Conservation (phyloP, 2,888 invertebrate genomes). For the Anticlea derivata region DNA sequence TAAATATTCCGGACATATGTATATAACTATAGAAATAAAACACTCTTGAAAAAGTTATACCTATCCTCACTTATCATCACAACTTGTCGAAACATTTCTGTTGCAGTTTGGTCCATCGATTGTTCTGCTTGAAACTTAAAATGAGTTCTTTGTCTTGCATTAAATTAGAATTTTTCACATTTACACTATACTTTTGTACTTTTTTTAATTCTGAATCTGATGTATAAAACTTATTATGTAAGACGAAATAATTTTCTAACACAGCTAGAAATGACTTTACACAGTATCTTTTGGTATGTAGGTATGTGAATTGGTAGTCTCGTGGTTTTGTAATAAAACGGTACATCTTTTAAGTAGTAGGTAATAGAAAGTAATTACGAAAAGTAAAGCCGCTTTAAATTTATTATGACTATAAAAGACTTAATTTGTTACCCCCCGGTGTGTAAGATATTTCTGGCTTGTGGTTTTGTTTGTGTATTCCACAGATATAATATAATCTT, state of each 20-base stretch:
- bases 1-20: no score
- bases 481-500: neutral
- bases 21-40: no score
- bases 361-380: slow-evolving; percentile 14
- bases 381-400: slow-evolving; percentile 6
- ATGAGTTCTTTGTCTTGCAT: no score
- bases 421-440: slow-evolving; percentile 7
- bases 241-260: neutral
- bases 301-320: neutral
- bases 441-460: slow-evolving; percentile 5
- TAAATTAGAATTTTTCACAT: no score
- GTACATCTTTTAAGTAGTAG: neutral
- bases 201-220: no score
- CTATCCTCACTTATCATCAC: no score
- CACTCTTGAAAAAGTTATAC: no score
- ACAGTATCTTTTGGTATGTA: neutral
- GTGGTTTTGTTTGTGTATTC: neutral
- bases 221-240: no score
- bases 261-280: neutral
- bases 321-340: slow-evolving; percentile 6
- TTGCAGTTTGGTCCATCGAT: no score
- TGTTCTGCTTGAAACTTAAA: no score
- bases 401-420: slow-evolving; percentile 8
- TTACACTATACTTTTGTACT: no score
- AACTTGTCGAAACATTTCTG: no score